These are phyloP conservation scores for Machimus atricapillus DNA, from an alignment of 2,888 invertebrate species.

Conservation along the genomic window DNA sequence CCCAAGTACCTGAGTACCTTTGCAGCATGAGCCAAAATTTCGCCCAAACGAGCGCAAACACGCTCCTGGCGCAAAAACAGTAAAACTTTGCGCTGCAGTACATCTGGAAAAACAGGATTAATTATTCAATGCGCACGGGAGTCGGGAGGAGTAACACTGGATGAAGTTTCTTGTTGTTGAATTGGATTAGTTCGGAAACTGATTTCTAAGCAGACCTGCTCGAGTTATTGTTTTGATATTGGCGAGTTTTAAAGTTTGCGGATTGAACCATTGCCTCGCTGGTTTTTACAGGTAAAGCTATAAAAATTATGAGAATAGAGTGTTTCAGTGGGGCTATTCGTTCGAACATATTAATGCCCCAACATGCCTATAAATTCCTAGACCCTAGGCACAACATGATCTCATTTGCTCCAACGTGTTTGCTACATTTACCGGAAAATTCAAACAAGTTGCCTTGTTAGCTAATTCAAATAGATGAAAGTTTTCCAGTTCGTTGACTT, in stretches of 20 bases:
- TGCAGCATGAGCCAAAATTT: background rate
- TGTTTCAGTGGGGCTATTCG: background rate
- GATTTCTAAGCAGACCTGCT: background rate
- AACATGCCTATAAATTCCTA: background rate
- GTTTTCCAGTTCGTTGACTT: background rate
- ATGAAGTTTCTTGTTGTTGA: background rate
- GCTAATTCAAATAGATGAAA: conserved; percentile 22
- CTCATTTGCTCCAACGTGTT: background rate
- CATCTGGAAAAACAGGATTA: background rate
- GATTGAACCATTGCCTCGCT: background rate
- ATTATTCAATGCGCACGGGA: background rate
- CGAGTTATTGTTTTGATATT: conserved; percentile 1
- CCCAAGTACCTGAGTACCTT: background rate
- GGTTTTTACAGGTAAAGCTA: background rate
- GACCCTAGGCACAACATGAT: background rate
- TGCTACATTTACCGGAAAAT: conserved; percentile 14
- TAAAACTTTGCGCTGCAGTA: background rate
- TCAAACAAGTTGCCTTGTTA: background rate
- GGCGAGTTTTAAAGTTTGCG: background rate
- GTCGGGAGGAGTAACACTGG: background rate
- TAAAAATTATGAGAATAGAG: background rate
- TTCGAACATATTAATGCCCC: background rate
- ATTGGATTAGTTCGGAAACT: background rate
- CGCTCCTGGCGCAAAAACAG: background rate
- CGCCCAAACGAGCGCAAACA: background rate